Conservation (phyloP, 2,797 vertebrate genomes). For the Gobio occitaniae region DNA sequence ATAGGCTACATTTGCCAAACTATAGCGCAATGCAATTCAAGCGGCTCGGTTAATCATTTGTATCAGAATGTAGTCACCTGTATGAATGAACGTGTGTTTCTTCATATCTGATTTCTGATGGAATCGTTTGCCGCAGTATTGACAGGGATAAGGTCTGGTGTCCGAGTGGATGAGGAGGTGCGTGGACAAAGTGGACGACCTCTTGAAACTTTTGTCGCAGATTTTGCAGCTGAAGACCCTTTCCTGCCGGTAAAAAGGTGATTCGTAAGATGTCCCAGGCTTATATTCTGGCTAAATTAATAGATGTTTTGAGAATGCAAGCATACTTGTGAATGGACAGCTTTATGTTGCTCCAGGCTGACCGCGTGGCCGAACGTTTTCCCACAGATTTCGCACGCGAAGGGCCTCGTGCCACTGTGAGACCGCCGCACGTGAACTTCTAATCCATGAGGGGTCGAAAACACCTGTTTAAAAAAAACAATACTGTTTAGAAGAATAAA, state of each 20-base stretch:
- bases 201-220: conserved; percentile 97
- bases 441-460: conserved; percentile 95
- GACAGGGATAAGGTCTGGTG: conserved; percentile 95
- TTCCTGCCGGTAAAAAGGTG: conserved; percentile 79
- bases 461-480: conserved; percentile 81
- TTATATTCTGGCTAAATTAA: background rate
- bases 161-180: conserved; percentile 98
- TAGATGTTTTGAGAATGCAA: background rate
- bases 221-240: conserved; percentile 99
- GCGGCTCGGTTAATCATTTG: background rate
- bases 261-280: background rate
- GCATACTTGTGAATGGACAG: conserved; percentile 93
- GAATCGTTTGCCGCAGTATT: conserved; percentile 97
- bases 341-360: conserved; percentile 97
- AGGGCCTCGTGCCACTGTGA: conserved; percentile 95
- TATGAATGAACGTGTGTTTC: conserved; percentile 99
- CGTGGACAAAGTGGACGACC: conserved; percentile 96
- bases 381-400: conserved; percentile 94
- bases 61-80: conserved; percentile 74
- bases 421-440: conserved; percentile 97
- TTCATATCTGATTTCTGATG: conserved; percentile 99
- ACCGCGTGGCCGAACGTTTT: conserved; percentile 98
- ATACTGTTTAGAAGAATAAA: background rate
- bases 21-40: background rate
- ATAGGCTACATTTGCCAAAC: background rate